Base-by-base conservation (phyloP, 2,797 vertebrate genomes). In the Falco berigora region DNA sequence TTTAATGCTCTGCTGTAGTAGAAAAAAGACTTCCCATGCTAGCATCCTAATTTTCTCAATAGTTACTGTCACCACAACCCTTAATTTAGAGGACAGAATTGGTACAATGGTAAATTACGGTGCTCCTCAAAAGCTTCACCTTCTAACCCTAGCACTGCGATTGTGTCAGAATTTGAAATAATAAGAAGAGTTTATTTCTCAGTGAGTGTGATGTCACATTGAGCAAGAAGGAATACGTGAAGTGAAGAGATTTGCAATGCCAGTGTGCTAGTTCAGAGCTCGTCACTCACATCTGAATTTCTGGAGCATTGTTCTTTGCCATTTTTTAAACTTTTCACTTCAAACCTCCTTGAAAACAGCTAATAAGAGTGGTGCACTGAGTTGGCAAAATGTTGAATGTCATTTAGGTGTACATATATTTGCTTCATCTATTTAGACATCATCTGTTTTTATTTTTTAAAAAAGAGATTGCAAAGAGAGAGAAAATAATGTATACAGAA, bases 61-160 rank as follows among this genome's bases (percentile, higher is more conserved):
- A 91, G 47, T 87, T 95, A 77, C 80, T 84, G 96, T 95, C 94
- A 91, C 81, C 83, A 63, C 42, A 97, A 90, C 62, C 89, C 80
- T 68, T 97, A 97, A 97, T 97, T 98, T 97, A 96, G 90, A 96
- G 62, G 25, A 15, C 36, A 68, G 66, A 94, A 82, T 30, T 96
- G 90, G 66, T 90, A 96, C 59, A 74, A 24, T 90, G 52, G 58
- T 86, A 88, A 97, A 92, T 95, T 92, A 94, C 0, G 2, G 80
- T 66, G 87, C 58, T 72, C 36, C 78, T 90, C 67, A 84, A 59
- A 78, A 90, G 74, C 61, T 96, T 95, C 82, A 86, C 83, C 64
- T 75, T 66, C 68, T 46, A 89, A 82, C 90, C 88, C 20, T 47
- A 79, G 71, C 12, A 5, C 53, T 58, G 25, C 8, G 6, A 55